These are phyloP conservation scores for Sarotherodon lohbergeri DNA, from an alignment of 2,113 vertebrate species.

Conservation along the genomic window DNA sequence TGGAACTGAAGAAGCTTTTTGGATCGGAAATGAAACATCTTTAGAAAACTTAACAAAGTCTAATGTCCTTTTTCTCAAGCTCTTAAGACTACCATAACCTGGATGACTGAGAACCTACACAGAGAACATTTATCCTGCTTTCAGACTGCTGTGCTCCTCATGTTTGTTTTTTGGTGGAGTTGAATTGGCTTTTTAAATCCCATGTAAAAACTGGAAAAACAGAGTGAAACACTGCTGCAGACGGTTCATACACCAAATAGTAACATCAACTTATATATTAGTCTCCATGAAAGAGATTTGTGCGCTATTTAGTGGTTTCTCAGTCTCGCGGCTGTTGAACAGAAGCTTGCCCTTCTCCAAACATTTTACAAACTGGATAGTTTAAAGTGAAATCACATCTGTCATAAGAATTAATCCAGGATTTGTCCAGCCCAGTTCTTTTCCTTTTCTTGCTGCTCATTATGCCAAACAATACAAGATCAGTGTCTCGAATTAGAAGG, in stretches of 20 bases:
- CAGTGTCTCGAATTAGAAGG: background rate
- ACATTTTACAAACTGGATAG: background rate
- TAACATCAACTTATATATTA: background rate
- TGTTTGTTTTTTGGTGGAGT: background rate
- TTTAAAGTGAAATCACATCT: background rate
- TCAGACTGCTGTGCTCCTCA: background rate
- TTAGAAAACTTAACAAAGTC: background rate
- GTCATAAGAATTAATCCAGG: background rate
- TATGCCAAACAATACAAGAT: constrained; percentile 18
- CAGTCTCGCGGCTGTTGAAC: background rate
- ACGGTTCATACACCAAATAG: background rate
- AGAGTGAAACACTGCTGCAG: background rate
- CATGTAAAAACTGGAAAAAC: background rate
- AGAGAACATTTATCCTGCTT: background rate
- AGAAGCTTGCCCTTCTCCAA: background rate
- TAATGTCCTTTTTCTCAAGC: background rate
- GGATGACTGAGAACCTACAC: background rate
- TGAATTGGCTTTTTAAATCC: background rate
- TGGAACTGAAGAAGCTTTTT: background rate
- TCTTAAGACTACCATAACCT: background rate
- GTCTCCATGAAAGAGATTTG: background rate
- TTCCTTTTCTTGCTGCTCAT: constrained; percentile 26
- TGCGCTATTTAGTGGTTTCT: background rate
- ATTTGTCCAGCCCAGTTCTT: background rate
- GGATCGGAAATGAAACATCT: background rate